phyloP scores from a whole-genome alignment of 2,888 invertebrate genomes.

The Ormyrus labotus region DNA sequence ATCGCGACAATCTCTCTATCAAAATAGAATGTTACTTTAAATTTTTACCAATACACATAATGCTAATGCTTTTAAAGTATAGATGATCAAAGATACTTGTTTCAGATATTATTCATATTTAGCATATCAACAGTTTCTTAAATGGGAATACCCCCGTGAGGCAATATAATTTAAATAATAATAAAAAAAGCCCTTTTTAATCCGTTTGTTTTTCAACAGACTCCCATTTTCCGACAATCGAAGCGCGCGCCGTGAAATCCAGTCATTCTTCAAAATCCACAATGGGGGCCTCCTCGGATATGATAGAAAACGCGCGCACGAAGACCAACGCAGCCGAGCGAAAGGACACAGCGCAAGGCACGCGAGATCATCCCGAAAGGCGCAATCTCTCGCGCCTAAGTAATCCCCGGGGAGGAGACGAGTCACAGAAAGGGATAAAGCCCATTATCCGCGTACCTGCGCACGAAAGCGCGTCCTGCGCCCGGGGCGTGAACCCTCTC shows the following conservation, averaged over 20 bases:
- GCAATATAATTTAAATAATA: too few species aligned
- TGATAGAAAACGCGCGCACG: not conserved
- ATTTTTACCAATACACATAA: too few species aligned
- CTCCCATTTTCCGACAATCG: not conserved
- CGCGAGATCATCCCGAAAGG: conserved; percentile 13
- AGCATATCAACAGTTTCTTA: too few species aligned
- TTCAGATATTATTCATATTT: too few species aligned
- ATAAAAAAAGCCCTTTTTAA: too few species aligned
- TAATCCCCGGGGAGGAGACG: not conserved
- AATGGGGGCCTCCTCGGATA: too few species aligned
- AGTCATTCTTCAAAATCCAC: not conserved
- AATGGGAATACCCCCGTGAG: too few species aligned
- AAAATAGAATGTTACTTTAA: too few species aligned
- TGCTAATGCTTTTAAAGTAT: too few species aligned
- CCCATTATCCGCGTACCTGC: conserved; percentile 4
- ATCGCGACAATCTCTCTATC: too few species aligned
- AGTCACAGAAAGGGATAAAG: not conserved
- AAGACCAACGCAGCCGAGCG: not conserved
- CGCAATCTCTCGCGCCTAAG: conserved; percentile 22
- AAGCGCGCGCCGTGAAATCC: not conserved
- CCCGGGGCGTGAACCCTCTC: conserved; percentile 49
- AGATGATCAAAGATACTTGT: too few species aligned
- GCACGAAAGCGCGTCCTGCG: not conserved
- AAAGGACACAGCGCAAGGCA: not conserved
- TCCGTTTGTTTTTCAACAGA: too few species aligned